Base-by-base conservation (phyloP, 2,797 vertebrate species). In the Chelon auratus region DNA sequence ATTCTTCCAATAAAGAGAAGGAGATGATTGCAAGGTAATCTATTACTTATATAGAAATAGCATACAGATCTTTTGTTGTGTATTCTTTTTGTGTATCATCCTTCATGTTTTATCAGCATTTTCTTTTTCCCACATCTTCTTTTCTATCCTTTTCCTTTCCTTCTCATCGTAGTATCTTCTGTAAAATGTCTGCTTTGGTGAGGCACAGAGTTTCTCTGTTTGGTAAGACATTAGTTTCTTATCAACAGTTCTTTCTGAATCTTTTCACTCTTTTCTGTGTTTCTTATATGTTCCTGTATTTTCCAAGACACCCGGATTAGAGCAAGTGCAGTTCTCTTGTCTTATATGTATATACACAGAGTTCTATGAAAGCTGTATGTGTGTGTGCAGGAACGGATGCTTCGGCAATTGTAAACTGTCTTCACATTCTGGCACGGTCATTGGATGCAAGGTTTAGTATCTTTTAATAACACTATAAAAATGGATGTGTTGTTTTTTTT, bases 1-100 rank as follows among this genome's bases (percentile, higher is more conserved):
- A 97, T 9, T 96, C 97, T 15, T 98, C 97, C 59, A 98, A 98
- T 83, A 97, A 97, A 69, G 97, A 98, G 90, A 98, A 98, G 76
- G 97, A 98, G 84, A 98, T 98, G 97, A 97, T 98, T 77, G 96
- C 97, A 71, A 97, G 97, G 97, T 98, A 74, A 85, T 20, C 36
- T 40, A 7, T 61, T 17, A 24, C 7, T 58, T 51, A 18, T 45
- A 42, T 7, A 13, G 1, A 65, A 53, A 40, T 15, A 10, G 40
- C 12, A 62, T 5, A 59, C 3, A 58, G 2, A 37, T 20, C 2
- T 36, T 65, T 1, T 64, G 2, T 30, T 37, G 3, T 62, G 8
- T 43, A 9, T 39, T 59, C 3, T 60, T 72, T 73, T 54, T 24
- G 54, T 48, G 14, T 56, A 20, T 51, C 18, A 4, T 42, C 22